A percentile compares a stretch with the other conserved stretches of the same genome.
phyloP scores from a whole-genome alignment of 2,113 vertebrate species.

The Callopanchax toddi region DNA sequence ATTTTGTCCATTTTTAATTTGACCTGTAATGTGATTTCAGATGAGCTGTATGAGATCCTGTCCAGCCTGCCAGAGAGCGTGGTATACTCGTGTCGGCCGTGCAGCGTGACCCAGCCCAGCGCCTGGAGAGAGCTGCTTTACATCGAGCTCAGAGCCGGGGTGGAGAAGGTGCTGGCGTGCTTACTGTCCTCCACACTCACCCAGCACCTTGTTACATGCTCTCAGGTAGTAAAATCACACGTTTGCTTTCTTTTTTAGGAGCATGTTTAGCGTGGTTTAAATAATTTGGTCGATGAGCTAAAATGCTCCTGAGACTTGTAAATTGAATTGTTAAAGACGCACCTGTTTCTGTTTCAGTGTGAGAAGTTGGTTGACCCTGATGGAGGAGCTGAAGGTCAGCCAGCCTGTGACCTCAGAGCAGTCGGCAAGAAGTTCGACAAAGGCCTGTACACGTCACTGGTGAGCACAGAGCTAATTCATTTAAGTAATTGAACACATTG shows the following conservation, averaged over 20 bases:
- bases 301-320: too few relatives aligned
- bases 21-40: constrained; percentile 64
- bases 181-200: constrained; percentile 84
- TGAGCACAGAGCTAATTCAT: constrained; percentile 62
- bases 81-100: constrained; percentile 89
- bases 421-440: constrained; percentile 88
- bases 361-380: constrained; percentile 66
- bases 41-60: constrained; percentile 92
- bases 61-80: constrained; percentile 91
- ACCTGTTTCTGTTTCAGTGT: constrained; percentile 73
- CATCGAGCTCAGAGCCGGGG: constrained; percentile 83
- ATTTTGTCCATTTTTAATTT: neutral
- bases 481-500: too few relatives aligned
- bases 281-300: too few relatives aligned
- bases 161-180: constrained; percentile 89
- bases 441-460: constrained; percentile 87
- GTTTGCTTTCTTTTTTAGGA: neutral
- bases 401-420: constrained; percentile 84
- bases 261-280: too few relatives aligned
- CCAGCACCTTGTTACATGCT: constrained; percentile 84
- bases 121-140: constrained; percentile 88
- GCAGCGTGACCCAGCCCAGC: constrained; percentile 81
- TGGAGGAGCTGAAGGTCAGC: constrained; percentile 63
- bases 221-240: constrained; percentile 74
- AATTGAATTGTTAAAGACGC: neutral